Base-by-base conservation (phyloP, 2,113 vertebrate genomes). In the Tyrannus savana region DNA sequence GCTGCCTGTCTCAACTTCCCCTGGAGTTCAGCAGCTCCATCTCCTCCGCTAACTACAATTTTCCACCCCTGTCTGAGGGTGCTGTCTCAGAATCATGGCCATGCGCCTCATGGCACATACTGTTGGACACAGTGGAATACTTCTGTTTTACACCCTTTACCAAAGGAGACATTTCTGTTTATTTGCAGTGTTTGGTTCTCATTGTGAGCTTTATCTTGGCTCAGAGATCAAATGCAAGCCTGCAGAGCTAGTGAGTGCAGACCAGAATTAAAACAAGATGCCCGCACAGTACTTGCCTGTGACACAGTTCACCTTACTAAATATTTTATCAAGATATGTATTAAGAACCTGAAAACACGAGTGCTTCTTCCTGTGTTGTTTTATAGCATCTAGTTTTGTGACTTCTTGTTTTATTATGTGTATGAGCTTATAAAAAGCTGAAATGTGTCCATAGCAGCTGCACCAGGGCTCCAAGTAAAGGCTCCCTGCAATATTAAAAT, bases 221-320 rank as follows among this genome's bases (percentile, higher is more conserved):
- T 96, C 72, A 77, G 87, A 96, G 93, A 94, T 96, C 95, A 97
- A 97, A 95, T 94, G 72, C 84, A 59, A 95, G 84, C 59, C 84
- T 85, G 82, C 55, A 77, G 87, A 94, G 72, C 87, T 62, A 44
- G 67, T 3, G 69, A 91, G 67, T 10, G 30, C 84, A 94, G 85
- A 90, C 28, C 46, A 77, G 95, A 97, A 97, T 97, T 96, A 93
- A 81, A 96, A 92, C 95, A 95, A 95, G 95, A 93, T 94, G 95
- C 92, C 95, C 41, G 1, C 1, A 2, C 52, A 73, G 52, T 21
- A 31, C 73, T 87, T 37, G 15, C 66, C 87, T 0, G 0, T 64
- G 87, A 95, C 87, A 94, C 62, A 22, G 52, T 79, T 95, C 95
- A 95, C 89, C 89, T 96, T 90, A 90, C 47, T 91, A 86, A 96